These are phyloP conservation scores for Drosophila prosaltans DNA, from an alignment of 1,140 invertebrate species.

Conservation along the genomic window DNA sequence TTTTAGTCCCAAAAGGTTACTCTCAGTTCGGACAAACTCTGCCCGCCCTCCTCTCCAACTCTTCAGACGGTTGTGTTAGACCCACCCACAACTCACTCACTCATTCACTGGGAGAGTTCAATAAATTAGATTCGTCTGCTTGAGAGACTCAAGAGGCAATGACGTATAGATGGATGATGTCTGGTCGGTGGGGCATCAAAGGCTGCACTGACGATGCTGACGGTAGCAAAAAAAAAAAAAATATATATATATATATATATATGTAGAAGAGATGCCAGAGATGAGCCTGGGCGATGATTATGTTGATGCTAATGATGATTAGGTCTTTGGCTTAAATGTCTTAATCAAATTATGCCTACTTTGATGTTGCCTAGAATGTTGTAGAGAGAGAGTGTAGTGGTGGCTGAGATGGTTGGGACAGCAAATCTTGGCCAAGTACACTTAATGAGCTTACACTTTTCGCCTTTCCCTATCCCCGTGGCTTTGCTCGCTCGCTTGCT, in stretches of 20 bases:
- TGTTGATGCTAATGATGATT: conserved; percentile 81
- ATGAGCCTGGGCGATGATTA: conserved; percentile 67
- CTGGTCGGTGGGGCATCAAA: conserved; percentile 53
- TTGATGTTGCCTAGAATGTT: conserved; percentile 67
- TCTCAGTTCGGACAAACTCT: conserved; percentile 14
- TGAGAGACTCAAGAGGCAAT: conserved; percentile 45
- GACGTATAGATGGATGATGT: conserved; percentile 68
- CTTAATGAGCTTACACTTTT: conserved; percentile 80
- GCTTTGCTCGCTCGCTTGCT: too few species aligned
- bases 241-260: not conserved
- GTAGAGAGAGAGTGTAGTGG: conserved; percentile 17
- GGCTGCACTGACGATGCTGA: conserved; percentile 53
- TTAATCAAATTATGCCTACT: conserved; percentile 82
- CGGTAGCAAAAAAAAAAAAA: conserved; percentile 33
- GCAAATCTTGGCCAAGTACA: conserved; percentile 65
- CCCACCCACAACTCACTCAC: conserved; percentile 36
- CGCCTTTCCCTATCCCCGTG: not conserved
- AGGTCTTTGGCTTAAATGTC: conserved; percentile 80
- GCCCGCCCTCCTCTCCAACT: not conserved
- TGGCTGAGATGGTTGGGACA: conserved; percentile 17
- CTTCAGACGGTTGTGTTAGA: conserved; percentile 4
- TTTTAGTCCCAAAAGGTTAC: conserved; percentile 73
- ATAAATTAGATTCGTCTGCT: conserved; percentile 70
- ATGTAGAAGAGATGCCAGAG: conserved; percentile 28
- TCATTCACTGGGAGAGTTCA: conserved; percentile 63